phyloP scores from a whole-genome alignment of 2,888 invertebrate species.

The Ethmia dodecea region DNA sequence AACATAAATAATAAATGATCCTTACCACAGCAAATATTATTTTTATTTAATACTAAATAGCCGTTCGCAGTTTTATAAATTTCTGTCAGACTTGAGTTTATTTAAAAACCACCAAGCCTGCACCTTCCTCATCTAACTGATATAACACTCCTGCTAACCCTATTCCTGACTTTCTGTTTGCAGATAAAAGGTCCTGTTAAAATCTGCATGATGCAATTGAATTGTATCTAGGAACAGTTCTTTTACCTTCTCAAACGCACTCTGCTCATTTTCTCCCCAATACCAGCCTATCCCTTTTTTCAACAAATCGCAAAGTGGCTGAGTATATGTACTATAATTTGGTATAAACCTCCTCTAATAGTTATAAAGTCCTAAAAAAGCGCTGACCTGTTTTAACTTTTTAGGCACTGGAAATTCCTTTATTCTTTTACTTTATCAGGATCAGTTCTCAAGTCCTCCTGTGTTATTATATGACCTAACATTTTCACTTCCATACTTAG shows the following conservation, averaged over 20 bases:
- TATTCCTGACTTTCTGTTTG: constrained; percentile 21
- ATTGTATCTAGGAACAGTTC: constrained; percentile 12
- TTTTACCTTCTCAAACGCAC: constrained; percentile 19
- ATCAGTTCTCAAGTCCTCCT: constrained; percentile 11
- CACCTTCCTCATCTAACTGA: constrained; percentile 13
- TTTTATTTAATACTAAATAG: too few species aligned
- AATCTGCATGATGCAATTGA: constrained; percentile 4
- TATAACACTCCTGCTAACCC: constrained; percentile 20
- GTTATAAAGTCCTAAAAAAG: constrained; percentile 24
- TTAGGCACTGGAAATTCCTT: constrained; percentile 19
- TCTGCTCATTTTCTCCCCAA: constrained; percentile 14
- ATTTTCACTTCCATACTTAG: constrained; percentile 16
- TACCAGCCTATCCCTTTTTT: constrained; percentile 15
- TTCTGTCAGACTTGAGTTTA: too few species aligned
- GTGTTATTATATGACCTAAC: constrained; percentile 19
- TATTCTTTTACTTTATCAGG: constrained; percentile 13
- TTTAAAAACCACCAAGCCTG: constrained; percentile 23
- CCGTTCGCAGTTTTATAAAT: too few species aligned
- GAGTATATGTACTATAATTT: constrained; percentile 10
- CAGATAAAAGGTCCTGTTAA: not conserved
- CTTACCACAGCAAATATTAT: too few species aligned
- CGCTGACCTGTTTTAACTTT: constrained; percentile 20
- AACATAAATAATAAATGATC: too few species aligned
- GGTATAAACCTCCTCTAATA: constrained; percentile 23
- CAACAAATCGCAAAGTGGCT: constrained; percentile 20